phyloP scores from a whole-genome alignment of 2,888 invertebrate genomes.

The Pyralis farinalis region DNA sequence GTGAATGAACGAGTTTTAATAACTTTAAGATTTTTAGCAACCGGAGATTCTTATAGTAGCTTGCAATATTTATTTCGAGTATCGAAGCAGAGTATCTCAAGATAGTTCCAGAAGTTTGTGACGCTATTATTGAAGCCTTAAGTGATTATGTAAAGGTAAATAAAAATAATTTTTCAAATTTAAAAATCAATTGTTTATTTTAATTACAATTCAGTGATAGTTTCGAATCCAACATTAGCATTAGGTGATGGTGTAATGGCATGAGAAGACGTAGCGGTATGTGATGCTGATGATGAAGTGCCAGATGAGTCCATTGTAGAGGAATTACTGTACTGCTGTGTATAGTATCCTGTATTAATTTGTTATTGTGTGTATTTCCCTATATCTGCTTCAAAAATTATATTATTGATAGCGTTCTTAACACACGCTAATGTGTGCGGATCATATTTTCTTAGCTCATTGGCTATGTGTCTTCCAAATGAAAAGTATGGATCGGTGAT shows the following conservation, averaged over 20 bases:
- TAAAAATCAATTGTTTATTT: slow-evolving; percentile 3
- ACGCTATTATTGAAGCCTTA: slow-evolving; percentile 7
- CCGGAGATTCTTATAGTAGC: slow-evolving; percentile 12
- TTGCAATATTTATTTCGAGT: slow-evolving; percentile 12
- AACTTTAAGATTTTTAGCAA: slow-evolving; percentile 14
- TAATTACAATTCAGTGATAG: background rate
- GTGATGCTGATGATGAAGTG: slow-evolving; percentile 8
- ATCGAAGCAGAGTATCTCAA: slow-evolving; percentile 10
- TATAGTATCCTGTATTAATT: slow-evolving; percentile 3
- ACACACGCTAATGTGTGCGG: slow-evolving; percentile 1
- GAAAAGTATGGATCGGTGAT: slow-evolving; percentile 1
- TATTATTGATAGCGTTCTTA: slow-evolving; percentile 3
- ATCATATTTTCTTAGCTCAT: slow-evolving; percentile 5
- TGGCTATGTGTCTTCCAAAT: slow-evolving; percentile 5
- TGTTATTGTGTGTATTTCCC: background rate
- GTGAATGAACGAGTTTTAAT: slow-evolving; percentile 7
- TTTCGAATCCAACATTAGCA: background rate
- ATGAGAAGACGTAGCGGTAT: background rate
- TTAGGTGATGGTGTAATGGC: background rate
- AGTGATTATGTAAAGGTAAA: slow-evolving; percentile 13
- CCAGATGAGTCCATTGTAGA: background rate
- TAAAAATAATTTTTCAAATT: slow-evolving; percentile 1
- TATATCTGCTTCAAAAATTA: slow-evolving; percentile 8
- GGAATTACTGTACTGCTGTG: background rate
- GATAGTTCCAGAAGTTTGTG: slow-evolving; percentile 9